Base-by-base conservation (phyloP, 2,888 invertebrate species). In the Drosophila mulleri region DNA sequence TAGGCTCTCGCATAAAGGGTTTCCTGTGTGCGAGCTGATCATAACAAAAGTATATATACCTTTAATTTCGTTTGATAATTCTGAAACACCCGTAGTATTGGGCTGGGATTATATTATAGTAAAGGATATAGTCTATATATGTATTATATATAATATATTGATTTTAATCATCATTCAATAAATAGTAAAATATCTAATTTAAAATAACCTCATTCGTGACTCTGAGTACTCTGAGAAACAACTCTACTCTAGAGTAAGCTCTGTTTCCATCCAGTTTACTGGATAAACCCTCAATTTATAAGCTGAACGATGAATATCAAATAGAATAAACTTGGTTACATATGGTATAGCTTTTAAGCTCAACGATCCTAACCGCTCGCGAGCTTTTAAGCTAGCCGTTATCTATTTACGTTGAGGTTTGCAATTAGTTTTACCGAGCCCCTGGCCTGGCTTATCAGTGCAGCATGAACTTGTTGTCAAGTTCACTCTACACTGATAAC, bases 381-480 rank as follows among this genome's bases (percentile, higher is more conserved):
- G 14, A 57, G 70, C 48, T 73, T 56, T 62, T 23, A 41, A 67
- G 48, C 44, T 39, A 12, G 23, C 9, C 26, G 37, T 29, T 39
- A 42, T 20, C 61, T 20, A 18, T 11, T 53, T 37, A 70, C 20
- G 16, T 35, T 37, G 16, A 26, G 18, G 41, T 20, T 37, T 12
- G 26, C 42, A 50, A 52, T 50, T 65, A 48, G 60, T 11, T 42
- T 26, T 26, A 35, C 26, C 66, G 32, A 72, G 35, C 42, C 42
- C 11, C 32, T 35, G 7, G 26, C 1, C 44, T 29, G 58, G 60
- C 56, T 64, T 67, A 74, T 70, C 76, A 62, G 54, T 60, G 41
- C 42, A 58, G 37, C 62, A 42, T 77, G 76, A 77, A 77, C 76
- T 77, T 77, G 80, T 56, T 62, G n/a, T 80, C 80, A 77, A 77